These are phyloP conservation scores for Trichogramma pretiosum DNA, from an alignment of 1,140 invertebrate species.

Conservation along the genomic window DNA sequence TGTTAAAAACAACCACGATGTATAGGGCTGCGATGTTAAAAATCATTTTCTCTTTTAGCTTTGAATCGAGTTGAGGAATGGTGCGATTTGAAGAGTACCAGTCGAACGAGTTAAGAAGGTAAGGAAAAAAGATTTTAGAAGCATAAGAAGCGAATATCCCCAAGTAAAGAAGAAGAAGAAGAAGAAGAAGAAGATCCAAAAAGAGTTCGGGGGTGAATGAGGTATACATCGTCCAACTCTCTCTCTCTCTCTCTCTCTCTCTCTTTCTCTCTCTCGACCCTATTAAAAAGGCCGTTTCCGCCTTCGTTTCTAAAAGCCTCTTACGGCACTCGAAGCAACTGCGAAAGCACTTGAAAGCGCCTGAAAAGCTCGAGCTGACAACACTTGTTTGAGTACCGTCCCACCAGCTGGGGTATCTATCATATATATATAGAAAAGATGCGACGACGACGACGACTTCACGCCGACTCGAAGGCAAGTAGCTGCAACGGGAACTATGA, in stretches of 20 bases:
- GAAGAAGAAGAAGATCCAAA: neutral
- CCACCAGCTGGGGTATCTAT: too few species aligned
- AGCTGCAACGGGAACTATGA: too few species aligned
- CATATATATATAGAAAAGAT: too few species aligned
- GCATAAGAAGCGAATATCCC: conserved; percentile 19
- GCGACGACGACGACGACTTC: too few species aligned
- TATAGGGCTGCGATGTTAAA: conserved; percentile 4
- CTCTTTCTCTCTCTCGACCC: too few species aligned
- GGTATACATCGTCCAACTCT: neutral
- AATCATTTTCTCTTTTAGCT: conserved; percentile 13
- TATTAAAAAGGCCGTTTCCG: conserved; percentile 49
- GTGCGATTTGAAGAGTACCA: neutral
- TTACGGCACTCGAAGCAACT: conserved; percentile 47
- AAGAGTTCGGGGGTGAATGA: conserved; percentile 2
- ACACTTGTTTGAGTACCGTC: too few species aligned
- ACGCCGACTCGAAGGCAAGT: too few species aligned
- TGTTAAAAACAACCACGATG: too few species aligned
- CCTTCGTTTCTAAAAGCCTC: conserved; percentile 47
- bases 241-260: too few species aligned
- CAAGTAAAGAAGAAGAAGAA: conserved; percentile 14
- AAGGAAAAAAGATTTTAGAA: conserved; percentile 12
- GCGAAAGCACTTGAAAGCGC: conserved; percentile 48
- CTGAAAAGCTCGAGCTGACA: conserved; percentile 46
- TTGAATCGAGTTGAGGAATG: conserved; percentile 10
- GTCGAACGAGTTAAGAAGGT: neutral